Base-by-base conservation (phyloP, 2,888 invertebrate species). In the Platypus cylindrus region DNA sequence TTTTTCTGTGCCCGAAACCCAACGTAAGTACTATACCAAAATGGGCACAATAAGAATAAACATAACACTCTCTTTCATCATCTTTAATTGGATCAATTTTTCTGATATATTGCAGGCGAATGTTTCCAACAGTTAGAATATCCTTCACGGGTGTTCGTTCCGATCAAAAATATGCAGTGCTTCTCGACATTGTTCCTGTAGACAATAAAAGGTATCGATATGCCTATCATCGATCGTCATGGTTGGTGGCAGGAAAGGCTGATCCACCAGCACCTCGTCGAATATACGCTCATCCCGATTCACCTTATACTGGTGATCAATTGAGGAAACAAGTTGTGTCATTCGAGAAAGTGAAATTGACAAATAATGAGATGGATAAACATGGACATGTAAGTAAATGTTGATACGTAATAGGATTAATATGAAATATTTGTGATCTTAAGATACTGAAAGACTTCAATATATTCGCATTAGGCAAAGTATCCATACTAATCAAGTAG, bases 191-290 rank as follows among this genome's bases (percentile, higher is more conserved):
- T 56, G 86, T 94, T 44, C 93, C 94, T 41, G 89, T 95, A 56
- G 95, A 97, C 68, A 85, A 85, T 65, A 89, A 94, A 66, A 75
- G 95, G 37, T 91, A 91, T 68, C 79, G 93, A 45, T 97, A 97
- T 72, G 94, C 95, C 47, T 97, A 97, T 71, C 95, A 95, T 70
- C 80, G 93, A 55, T 93, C 91, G 47, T 91, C 91, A 34, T 97
- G 95, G 95, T 72, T 94, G 56, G 93, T 94, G 49, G 95, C 95
- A 16, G 95, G 95, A 46, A 95, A 97, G 66, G 95, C 95, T 26
- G 95, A 97, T 70, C 94, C 93, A 9, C 93, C 94, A 53, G 81
- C 89, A 18, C 91, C 91, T 43, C 81, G 86, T 45, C 72, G 94
- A 45, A 78, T 94, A 55, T 93, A 93, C 71, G 78, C 89, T 37